These are phyloP conservation scores for Dorcus parallelipipedus DNA, from an alignment of 2,888 invertebrate species.

Conservation along the genomic window DNA sequence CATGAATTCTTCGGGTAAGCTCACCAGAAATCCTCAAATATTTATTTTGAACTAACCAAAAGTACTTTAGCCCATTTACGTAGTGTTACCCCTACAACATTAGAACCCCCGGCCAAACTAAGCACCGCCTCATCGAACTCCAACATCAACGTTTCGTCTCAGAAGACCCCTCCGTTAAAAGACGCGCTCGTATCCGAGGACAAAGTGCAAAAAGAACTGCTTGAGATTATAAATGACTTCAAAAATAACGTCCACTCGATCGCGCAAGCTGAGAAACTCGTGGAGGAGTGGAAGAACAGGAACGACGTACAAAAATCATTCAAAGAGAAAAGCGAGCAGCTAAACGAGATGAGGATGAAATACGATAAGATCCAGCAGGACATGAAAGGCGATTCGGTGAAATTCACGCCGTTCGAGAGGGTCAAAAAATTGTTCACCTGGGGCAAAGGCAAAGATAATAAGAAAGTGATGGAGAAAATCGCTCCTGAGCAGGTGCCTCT, in stretches of 20 bases:
- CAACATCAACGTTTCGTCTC: constrained; percentile 11
- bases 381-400: constrained; percentile 71
- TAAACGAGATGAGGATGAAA: constrained; percentile 74
- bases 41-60: too few species aligned
- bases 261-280: constrained; percentile 78
- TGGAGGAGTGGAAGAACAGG: constrained; percentile 82
- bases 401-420: constrained; percentile 77
- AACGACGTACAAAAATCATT: constrained; percentile 84
- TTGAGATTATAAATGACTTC: constrained; percentile 84
- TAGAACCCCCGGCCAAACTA: constrained; percentile 1
- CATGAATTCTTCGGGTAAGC: constrained; percentile 9
- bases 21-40: not conserved
- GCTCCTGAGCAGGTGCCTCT: constrained; percentile 3
- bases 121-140: constrained; percentile 11
- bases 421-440: constrained; percentile 29
- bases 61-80: too few species aligned
- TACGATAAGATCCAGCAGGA: constrained; percentile 80
- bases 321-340: constrained; percentile 79
- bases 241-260: constrained; percentile 86
- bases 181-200: constrained; percentile 41
- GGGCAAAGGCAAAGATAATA: constrained; percentile 17
- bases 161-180: constrained; percentile 30
- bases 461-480: constrained; percentile 14
- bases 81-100: too few species aligned
- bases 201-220: constrained; percentile 71